phyloP scores from a whole-genome alignment of 2,113 vertebrate species.

The Sinocyclocheilus grahami region DNA sequence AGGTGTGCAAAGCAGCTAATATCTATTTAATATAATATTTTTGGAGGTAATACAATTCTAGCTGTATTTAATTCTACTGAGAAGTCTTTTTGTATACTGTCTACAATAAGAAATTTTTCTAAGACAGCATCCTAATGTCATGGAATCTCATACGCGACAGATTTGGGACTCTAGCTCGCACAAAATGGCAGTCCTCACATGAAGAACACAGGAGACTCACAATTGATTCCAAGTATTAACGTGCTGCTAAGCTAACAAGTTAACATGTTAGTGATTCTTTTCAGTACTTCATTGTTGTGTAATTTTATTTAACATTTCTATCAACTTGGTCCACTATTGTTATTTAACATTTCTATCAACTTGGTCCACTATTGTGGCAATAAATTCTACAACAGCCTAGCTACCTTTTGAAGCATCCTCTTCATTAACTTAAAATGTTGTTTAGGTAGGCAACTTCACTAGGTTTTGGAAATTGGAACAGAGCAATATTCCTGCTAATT shows the following conservation, averaged over 20 bases:
- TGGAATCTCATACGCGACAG: not conserved
- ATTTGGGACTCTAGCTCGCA: no score
- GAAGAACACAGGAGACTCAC: no score
- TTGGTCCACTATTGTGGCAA: not conserved
- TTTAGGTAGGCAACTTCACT: not conserved
- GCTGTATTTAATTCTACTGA: not conserved
- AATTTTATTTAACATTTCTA: not conserved
- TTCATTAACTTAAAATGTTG: not conserved
- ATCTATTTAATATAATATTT: not conserved
- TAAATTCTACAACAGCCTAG: not conserved
- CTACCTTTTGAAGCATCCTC: not conserved
- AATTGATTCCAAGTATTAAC: no score
- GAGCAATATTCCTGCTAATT: not conserved
- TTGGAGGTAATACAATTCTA: not conserved
- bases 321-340: not conserved
- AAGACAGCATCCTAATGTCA: no score
- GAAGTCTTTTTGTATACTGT: not conserved
- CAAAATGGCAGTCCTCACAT: no score
- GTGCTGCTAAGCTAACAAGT: no score
- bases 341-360: not conserved
- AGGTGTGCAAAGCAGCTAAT: conserved; percentile 9
- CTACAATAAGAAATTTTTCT: not conserved
- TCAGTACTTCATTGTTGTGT: not conserved
- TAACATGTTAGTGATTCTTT: not conserved
- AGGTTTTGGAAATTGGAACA: not conserved